Conservation (phyloP, 2,888 invertebrate species). For the Furcula furcula region DNA sequence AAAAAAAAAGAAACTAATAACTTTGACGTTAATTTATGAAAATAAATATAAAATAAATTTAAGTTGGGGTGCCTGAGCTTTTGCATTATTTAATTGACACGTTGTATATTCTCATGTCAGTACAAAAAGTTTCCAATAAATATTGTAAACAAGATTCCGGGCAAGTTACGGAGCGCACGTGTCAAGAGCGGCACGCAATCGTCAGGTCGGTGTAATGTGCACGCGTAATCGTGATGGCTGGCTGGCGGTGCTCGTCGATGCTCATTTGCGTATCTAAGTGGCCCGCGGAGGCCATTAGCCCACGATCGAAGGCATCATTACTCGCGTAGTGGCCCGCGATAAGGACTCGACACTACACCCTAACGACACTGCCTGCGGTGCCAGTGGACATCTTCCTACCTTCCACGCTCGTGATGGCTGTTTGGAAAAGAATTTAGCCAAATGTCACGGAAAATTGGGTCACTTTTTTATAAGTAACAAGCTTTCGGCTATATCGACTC, state of each 20-base stretch:
- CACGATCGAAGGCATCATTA: slow-evolving; percentile 78
- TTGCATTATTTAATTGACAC: too few species aligned
- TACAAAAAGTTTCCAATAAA: too few species aligned
- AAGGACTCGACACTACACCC: slow-evolving; percentile 63
- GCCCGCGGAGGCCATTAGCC: slow-evolving; percentile 76
- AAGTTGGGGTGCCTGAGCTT: too few species aligned
- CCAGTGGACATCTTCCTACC: slow-evolving; percentile 64
- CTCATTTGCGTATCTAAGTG: slow-evolving; percentile 82
- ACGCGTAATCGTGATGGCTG: slow-evolving; percentile 53
- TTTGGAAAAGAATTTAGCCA: slow-evolving; percentile 35
- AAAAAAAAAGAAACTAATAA: too few species aligned
- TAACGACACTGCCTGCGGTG: slow-evolving; percentile 60
- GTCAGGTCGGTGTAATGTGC: slow-evolving; percentile 46
- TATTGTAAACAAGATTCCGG: slow-evolving; percentile 1
- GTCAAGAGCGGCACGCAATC: slow-evolving; percentile 21
- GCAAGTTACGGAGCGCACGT: slow-evolving; percentile 13
- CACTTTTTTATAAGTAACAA: slow-evolving; percentile 29
- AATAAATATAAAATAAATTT: too few species aligned
- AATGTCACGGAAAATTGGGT: slow-evolving; percentile 34
- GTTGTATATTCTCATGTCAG: too few species aligned
- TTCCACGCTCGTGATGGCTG: slow-evolving; percentile 41
- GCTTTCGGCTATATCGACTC: slow-evolving; percentile 29
- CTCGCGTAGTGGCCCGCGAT: slow-evolving; percentile 70
- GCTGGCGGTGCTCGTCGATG: slow-evolving; percentile 60
- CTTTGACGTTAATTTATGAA: too few species aligned